A percentile compares a stretch with the other conserved stretches of the same genome.
phyloP scores from a whole-genome alignment of 2,888 invertebrate species.

The Orchesella flavescens region DNA sequence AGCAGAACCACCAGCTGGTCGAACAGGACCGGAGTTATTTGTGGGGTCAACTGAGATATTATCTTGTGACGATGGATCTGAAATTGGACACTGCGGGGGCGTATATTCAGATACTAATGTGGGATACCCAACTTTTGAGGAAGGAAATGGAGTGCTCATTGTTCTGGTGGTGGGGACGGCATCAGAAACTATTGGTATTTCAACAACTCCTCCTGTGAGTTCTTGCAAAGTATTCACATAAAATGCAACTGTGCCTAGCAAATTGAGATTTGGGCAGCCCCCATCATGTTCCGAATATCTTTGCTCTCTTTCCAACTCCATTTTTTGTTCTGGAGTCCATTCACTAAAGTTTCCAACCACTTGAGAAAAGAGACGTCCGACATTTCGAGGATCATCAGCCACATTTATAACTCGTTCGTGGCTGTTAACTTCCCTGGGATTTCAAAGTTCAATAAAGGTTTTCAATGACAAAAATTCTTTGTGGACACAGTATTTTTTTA shows the following conservation, averaged over 20 bases:
- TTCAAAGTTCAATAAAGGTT: no score
- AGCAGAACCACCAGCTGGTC: no score
- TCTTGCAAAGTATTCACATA: background rate
- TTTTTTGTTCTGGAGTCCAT: conserved; percentile 15
- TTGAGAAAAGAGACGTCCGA: background rate
- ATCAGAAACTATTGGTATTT: background rate
- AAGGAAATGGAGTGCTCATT: background rate
- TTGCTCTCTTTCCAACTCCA: conserved; percentile 2
- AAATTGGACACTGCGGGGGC: no score
- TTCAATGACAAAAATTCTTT: no score
- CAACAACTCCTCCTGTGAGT: background rate
- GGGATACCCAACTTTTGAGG: no score
- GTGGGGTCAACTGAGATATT: no score
- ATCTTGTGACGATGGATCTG: no score
- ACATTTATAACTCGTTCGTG: conserved; percentile 19
- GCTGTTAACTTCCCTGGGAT: background rate
- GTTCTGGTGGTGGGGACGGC: background rate
- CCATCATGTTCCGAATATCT: background rate
- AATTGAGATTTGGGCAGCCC: background rate
- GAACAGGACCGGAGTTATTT: no score
- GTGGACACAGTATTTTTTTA: no score
- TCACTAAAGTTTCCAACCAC: background rate
- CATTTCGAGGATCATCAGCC: background rate
- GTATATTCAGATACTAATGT: no score
- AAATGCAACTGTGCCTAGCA: background rate